A percentile compares a stretch with the other conserved stretches of the same genome.
Conservation (phyloP, 1,140 invertebrate genomes). For the Alviniconcha marisindica region DNA sequence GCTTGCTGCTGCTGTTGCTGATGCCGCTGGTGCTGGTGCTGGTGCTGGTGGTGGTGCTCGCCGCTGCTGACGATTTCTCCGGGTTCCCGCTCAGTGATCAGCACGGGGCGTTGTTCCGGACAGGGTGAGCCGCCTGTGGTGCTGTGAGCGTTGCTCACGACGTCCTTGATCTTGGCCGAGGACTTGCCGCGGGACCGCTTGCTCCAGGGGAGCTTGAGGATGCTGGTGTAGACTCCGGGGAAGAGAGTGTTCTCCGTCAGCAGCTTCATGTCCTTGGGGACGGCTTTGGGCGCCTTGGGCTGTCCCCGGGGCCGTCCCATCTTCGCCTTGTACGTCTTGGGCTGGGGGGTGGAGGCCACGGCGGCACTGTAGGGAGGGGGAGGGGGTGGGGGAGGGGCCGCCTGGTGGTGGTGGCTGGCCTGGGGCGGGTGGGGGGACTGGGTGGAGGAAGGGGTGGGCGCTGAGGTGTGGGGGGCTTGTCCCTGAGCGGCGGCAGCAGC, state of each 20-base stretch:
- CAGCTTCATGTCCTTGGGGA: slow-evolving; percentile 66
- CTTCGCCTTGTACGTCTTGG: slow-evolving; percentile 34
- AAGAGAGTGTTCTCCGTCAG: slow-evolving; percentile 66
- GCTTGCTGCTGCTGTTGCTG: background rate
- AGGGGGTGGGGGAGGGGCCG: background rate
- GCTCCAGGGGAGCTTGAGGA: slow-evolving; percentile 70
- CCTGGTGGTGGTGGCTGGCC: background rate
- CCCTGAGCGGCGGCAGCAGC: background rate
- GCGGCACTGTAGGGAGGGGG: background rate
- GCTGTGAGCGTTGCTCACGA: slow-evolving; percentile 22
- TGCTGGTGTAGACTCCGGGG: slow-evolving; percentile 71
- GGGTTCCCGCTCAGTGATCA: background rate
- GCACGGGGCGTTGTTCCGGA: background rate
- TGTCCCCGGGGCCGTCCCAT: slow-evolving; percentile 36
- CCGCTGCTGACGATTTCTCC: background rate
- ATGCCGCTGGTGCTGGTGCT: background rate
- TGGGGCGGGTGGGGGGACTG: background rate
- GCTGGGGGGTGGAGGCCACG: background rate
- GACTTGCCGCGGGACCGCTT: slow-evolving; percentile 60
- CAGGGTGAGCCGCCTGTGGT: background rate
- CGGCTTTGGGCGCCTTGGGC: slow-evolving; percentile 31
- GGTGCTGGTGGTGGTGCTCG: no score
- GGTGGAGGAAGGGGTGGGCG: background rate
- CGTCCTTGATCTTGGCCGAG: slow-evolving; percentile 40
- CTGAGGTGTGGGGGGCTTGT: background rate